Evolutionary conservation across 2,888 invertebrate species (phyloP).

Genomic region (Lissocephala sabroskyi): DNA sequence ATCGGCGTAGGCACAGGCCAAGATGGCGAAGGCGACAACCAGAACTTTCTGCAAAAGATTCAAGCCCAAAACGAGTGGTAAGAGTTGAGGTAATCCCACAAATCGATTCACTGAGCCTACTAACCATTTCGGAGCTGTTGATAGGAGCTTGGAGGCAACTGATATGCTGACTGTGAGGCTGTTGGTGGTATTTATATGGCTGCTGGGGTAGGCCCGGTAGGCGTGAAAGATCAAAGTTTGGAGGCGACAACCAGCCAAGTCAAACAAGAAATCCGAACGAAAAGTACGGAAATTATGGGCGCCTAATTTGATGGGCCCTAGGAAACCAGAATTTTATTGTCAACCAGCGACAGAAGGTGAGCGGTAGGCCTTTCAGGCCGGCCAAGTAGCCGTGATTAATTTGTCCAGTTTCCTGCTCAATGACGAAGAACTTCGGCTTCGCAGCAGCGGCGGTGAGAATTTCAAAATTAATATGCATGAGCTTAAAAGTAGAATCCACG

Average conservation of each 20-base stretch:
- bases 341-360: no score
- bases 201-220: constrained; percentile 18
- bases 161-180: constrained; percentile 30
- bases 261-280: constrained; percentile 10
- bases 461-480: no score
- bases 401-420: no score
- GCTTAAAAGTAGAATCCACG: no score
- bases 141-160: constrained; percentile 31
- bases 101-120: constrained; percentile 15
- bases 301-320: constrained; percentile 45
- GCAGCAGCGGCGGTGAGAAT: no score
- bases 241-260: no score
- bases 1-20: constrained; percentile 56
- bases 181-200: constrained; percentile 45
- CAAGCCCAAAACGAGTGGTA: not conserved
- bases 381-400: no score
- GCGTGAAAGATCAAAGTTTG: no score
- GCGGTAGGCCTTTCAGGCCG: no score
- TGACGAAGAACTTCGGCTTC: no score
- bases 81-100: not conserved
- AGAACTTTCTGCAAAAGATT: constrained; percentile 41
- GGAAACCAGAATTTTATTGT: constrained; percentile 58
- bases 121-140: constrained; percentile 44
- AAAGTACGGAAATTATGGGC: constrained; percentile 50
- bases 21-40: constrained; percentile 45